phyloP scores from a whole-genome alignment of 2,113 vertebrate species.

The Mormyrus iriodes region DNA sequence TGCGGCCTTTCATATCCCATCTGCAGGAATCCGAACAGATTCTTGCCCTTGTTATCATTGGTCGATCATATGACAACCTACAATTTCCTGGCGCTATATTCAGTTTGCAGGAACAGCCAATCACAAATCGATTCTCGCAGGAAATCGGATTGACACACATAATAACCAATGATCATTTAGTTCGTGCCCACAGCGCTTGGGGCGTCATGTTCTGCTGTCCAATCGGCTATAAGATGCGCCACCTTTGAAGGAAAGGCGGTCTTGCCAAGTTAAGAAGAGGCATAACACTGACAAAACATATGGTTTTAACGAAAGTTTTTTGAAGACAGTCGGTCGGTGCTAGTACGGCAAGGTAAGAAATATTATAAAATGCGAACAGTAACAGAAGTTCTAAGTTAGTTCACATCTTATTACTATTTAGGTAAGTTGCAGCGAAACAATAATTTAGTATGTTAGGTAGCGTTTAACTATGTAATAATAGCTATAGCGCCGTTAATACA shows the following conservation, averaged over 20 bases:
- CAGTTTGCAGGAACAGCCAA: constrained; percentile 7
- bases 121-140: neutral
- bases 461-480: neutral
- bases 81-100: constrained; percentile 32
- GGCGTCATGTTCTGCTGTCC: neutral
- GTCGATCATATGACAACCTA: constrained; percentile 12
- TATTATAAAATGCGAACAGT: neutral
- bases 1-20: neutral
- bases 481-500: neutral
- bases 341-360: neutral
- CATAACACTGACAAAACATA: neutral
- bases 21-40: neutral
- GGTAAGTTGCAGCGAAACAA: neutral
- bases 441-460: neutral
- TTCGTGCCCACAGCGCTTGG: neutral
- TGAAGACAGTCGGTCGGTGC: neutral
- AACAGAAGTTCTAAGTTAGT: neutral
- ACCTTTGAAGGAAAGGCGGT: neutral
- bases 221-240: neutral
- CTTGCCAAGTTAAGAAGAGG: neutral
- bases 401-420: neutral
- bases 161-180: constrained; percentile 15
- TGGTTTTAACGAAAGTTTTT: neutral
- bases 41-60: constrained; percentile 9
- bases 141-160: neutral